These are phyloP conservation scores for Cremastinae sp. DNA, from an alignment of 2,888 invertebrate species.

Conservation along the genomic window DNA sequence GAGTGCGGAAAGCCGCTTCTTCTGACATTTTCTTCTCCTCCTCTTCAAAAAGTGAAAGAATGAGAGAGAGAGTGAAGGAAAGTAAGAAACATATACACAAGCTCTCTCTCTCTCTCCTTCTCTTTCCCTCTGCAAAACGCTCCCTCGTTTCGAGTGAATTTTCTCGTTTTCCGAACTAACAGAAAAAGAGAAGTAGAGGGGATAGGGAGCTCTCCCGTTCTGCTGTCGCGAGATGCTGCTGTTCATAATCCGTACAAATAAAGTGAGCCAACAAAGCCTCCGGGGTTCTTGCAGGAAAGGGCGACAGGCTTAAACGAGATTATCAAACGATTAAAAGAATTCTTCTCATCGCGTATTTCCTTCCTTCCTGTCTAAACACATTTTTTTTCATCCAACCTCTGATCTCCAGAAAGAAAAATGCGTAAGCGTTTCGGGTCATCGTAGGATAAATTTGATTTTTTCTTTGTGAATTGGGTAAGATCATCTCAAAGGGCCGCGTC, in stretches of 20 bases:
- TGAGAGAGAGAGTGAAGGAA: conserved; percentile 16
- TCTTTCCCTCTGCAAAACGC: conserved; percentile 40
- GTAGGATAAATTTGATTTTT: conserved; percentile 32
- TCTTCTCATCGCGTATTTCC: conserved; percentile 61
- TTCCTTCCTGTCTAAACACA: conserved; percentile 26
- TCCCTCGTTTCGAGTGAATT: conserved; percentile 43
- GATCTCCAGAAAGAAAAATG: background rate
- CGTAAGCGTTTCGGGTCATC: conserved; percentile 7
- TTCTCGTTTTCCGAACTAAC: conserved; percentile 32
- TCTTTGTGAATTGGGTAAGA: conserved; percentile 49
- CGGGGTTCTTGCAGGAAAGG: conserved; percentile 60
- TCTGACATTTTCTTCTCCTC: conserved; percentile 29
- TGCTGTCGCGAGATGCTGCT: conserved; percentile 61
- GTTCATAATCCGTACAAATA: conserved; percentile 75
- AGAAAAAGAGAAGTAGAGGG: conserved; percentile 28
- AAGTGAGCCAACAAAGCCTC: conserved; percentile 69
- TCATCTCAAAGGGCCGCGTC: conserved; percentile 79
- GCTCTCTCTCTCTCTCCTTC: conserved; percentile 27
- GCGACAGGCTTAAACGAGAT: conserved; percentile 76
- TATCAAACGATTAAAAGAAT: conserved; percentile 79
- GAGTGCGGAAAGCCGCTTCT: conserved; percentile 47
- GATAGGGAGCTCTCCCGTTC: conserved; percentile 31
- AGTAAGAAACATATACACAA: too few species aligned
- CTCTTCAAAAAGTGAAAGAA: conserved; percentile 44
- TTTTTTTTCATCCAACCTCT: background rate